Conservation (phyloP, 2,888 invertebrate genomes). For the Rhagium mordax region DNA sequence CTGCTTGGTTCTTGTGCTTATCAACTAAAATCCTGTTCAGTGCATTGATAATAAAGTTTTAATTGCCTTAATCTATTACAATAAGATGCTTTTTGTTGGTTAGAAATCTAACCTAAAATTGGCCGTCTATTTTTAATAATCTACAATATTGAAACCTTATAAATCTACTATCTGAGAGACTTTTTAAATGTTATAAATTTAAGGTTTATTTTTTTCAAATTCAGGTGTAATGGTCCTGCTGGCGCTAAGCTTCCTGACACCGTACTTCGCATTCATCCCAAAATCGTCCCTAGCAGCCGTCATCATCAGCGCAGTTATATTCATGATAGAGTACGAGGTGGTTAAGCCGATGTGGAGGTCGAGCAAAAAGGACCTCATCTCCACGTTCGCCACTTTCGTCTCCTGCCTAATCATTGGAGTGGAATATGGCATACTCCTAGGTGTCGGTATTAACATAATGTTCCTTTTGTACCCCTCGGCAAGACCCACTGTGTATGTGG, state of each 20-base stretch:
- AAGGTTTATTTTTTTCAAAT: too few relatives aligned
- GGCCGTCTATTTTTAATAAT: too few relatives aligned
- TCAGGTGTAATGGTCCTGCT: conserved; percentile 84
- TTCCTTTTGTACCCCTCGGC: conserved; percentile 87
- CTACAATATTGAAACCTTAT: too few relatives aligned
- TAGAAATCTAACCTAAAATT: too few relatives aligned
- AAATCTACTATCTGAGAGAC: too few relatives aligned
- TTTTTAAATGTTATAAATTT: too few relatives aligned
- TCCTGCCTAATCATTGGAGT: conserved; percentile 87
- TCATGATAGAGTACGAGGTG: conserved; percentile 94
- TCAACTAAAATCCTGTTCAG: too few relatives aligned
- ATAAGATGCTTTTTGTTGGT: too few relatives aligned
- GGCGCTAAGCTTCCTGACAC: conserved; percentile 88
- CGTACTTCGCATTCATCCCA: conserved; percentile 91
- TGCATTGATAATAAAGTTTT: too few relatives aligned
- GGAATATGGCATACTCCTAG: conserved; percentile 88
- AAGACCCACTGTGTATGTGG: conserved; percentile 82
- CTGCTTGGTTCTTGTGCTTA: too few relatives aligned
- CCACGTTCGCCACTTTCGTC: conserved; percentile 87
- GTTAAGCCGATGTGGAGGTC: conserved; percentile 90
- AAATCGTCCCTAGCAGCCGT: conserved; percentile 93
- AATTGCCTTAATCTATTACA: too few relatives aligned
- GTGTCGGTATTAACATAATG: conserved; percentile 85
- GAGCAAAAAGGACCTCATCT: conserved; percentile 84
- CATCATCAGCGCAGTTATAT: conserved; percentile 95